Conservation (phyloP, 2,888 invertebrate genomes). For the Dryobotodes eremita region DNA sequence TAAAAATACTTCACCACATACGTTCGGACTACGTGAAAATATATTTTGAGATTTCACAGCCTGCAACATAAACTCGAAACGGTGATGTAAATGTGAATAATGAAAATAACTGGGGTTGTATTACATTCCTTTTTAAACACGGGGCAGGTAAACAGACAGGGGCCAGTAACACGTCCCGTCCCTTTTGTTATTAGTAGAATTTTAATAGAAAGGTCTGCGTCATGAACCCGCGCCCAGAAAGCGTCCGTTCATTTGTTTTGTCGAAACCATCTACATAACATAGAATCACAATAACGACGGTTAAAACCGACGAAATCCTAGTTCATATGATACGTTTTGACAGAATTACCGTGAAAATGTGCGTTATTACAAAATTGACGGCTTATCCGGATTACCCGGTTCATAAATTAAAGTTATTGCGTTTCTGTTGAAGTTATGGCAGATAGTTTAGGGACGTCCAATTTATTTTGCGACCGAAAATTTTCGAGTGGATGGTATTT, state of each 20-base stretch:
- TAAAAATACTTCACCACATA: conserved; percentile 24
- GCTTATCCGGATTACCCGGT: conserved; percentile 50
- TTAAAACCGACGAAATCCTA: conserved; percentile 66
- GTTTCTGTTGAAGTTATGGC: conserved; percentile 43
- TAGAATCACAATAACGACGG: conserved; percentile 69
- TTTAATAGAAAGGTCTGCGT: conserved; percentile 86
- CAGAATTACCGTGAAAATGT: conserved; percentile 57
- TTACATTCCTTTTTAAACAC: conserved; percentile 88
- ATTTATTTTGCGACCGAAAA: conserved; percentile 44
- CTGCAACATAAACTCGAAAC: conserved; percentile 68
- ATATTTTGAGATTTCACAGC: conserved; percentile 49
- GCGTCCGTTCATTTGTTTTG: conserved; percentile 67
- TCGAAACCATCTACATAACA: conserved; percentile 64
- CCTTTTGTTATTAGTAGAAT: conserved; percentile 88
- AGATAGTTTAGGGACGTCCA: conserved; percentile 43
- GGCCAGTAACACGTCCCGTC: conserved; percentile 81
- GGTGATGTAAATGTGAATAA: conserved; percentile 83
- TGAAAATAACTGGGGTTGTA: conserved; percentile 88
- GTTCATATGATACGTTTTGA: conserved; percentile 56
- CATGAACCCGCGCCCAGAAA: conserved; percentile 61
- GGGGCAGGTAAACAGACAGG: conserved; percentile 85
- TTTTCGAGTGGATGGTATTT: conserved; percentile 38
- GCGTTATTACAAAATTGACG: conserved; percentile 57
- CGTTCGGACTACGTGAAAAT: conserved; percentile 25
- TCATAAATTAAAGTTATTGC: conserved; percentile 55